Evolutionary conservation across 2,797 vertebrate genomes (phyloP).

Genomic region (Leptatherina wallacei): DNA sequence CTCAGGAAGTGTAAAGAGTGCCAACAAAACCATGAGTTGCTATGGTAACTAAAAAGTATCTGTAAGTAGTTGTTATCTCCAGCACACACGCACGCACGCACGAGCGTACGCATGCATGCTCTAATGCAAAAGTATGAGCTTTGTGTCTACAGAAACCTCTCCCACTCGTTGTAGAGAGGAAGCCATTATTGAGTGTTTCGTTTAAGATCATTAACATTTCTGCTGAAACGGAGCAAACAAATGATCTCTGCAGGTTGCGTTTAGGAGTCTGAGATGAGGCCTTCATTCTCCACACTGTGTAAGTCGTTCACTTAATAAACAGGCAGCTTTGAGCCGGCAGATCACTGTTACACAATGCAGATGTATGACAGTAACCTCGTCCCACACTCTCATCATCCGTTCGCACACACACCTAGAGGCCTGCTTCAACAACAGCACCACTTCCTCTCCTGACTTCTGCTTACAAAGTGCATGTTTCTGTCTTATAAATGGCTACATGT

Average conservation of each 20-base stretch:
- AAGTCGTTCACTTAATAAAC: conserved; percentile 19
- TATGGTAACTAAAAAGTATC: conserved; percentile 70
- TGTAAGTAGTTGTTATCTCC: conserved; percentile 37
- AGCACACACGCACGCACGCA: background rate
- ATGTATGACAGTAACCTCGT: conserved; percentile 28
- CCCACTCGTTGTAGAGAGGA: conserved; percentile 48
- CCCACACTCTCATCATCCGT: background rate
- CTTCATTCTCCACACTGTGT: background rate
- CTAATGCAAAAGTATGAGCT: conserved; percentile 30
- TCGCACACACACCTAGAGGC: conserved; percentile 48
- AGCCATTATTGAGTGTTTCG: conserved; percentile 21
- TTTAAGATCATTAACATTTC: conserved; percentile 17
- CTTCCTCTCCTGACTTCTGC: conserved; percentile 75
- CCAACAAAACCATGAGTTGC: conserved; percentile 64
- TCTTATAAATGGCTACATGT: conserved; percentile 23
- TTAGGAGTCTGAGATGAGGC: conserved; percentile 4
- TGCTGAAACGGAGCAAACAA: conserved; percentile 10
- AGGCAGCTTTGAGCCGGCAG: conserved; percentile 22
- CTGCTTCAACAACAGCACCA: conserved; percentile 32
- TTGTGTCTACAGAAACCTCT: conserved; percentile 67
- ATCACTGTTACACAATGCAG: conserved; percentile 33
- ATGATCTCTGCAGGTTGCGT: background rate
- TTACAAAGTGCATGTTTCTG: conserved; percentile 42
- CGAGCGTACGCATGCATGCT: background rate
- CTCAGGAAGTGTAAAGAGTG: conserved; percentile 42